Evolutionary conservation across 1,140 invertebrate genomes (phyloP).

Genomic region (Ectropis grisescens): DNA sequence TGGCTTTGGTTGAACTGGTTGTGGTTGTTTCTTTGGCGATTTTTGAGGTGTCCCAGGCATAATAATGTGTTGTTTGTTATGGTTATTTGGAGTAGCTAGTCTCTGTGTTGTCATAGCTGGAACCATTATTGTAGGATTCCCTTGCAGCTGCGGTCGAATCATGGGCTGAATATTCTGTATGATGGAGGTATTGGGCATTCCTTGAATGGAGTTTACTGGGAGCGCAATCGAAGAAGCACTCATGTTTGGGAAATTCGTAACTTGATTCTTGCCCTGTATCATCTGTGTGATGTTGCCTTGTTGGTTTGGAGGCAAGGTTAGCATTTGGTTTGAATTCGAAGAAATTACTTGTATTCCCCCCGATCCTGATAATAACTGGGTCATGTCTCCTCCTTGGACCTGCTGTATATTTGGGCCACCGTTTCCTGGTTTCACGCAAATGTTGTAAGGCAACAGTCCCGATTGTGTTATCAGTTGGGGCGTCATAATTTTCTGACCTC

Average conservation of each 20-base stretch:
- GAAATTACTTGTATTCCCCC: slow-evolving; percentile 66
- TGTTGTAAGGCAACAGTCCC: slow-evolving; percentile 60
- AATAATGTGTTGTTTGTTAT: slow-evolving; percentile 62
- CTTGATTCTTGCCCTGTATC: slow-evolving; percentile 60
- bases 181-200: slow-evolving; percentile 54
- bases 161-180: slow-evolving; percentile 63
- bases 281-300: slow-evolving; percentile 41
- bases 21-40: slow-evolving; percentile 63
- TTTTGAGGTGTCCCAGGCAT: slow-evolving; percentile 53
- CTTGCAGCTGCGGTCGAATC: slow-evolving; percentile 59
- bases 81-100: slow-evolving; percentile 55
- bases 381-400: slow-evolving; percentile 56
- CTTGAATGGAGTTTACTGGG: slow-evolving; percentile 64
- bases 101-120: slow-evolving; percentile 59
- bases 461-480: slow-evolving; percentile 61
- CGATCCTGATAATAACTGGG: slow-evolving; percentile 51
- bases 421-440: slow-evolving; percentile 62
- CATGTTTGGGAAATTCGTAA: slow-evolving; percentile 64
- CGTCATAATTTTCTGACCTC: slow-evolving; percentile 48
- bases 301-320: slow-evolving; percentile 62
- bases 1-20: slow-evolving; percentile 60
- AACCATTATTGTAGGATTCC: slow-evolving; percentile 63
- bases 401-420: slow-evolving; percentile 54
- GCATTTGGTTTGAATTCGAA: slow-evolving; percentile 61
- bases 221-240: slow-evolving; percentile 60